Percentiles rank a stretch among this genome's conserved stretches.
Conservation (phyloP, 1,140 invertebrate species). For the Rhagoletis pomonella region DNA sequence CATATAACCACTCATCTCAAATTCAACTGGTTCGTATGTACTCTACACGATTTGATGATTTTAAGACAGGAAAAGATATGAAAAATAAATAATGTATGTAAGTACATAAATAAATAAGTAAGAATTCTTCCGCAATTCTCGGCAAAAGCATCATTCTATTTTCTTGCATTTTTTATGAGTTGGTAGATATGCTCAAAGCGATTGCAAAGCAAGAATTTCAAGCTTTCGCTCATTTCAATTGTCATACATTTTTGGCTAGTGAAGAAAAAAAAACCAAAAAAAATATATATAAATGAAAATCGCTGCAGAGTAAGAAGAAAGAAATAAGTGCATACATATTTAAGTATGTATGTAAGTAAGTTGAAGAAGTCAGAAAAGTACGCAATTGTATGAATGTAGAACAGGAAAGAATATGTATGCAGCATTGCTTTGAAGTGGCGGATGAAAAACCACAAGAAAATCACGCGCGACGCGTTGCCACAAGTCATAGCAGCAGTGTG, state of each 20-base stretch:
- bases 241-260: conserved; percentile 38
- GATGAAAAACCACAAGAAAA: conserved; percentile 30
- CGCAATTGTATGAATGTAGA: conserved; percentile 1
- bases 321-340: neutral
- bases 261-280: neutral
- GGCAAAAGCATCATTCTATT: conserved; percentile 39
- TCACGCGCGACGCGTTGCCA: conserved; percentile 35
- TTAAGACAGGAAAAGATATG: neutral
- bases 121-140: conserved; percentile 22
- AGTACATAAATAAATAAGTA: conserved; percentile 21
- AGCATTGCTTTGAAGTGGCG: conserved; percentile 26
- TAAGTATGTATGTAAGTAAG: neutral
- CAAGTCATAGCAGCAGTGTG: neutral
- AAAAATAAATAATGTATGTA: too few species aligned
- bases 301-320: neutral
- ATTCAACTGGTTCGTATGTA: conserved; percentile 35
- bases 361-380: neutral
- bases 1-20: neutral
- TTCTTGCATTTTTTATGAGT: conserved; percentile 41
- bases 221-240: conserved; percentile 47
- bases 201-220: conserved; percentile 15
- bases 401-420: conserved; percentile 37
- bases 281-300: too few species aligned
- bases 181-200: conserved; percentile 5
- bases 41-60: neutral